phyloP scores from a whole-genome alignment of 1,140 invertebrate genomes.

The Drosophila sulfurigaster region DNA sequence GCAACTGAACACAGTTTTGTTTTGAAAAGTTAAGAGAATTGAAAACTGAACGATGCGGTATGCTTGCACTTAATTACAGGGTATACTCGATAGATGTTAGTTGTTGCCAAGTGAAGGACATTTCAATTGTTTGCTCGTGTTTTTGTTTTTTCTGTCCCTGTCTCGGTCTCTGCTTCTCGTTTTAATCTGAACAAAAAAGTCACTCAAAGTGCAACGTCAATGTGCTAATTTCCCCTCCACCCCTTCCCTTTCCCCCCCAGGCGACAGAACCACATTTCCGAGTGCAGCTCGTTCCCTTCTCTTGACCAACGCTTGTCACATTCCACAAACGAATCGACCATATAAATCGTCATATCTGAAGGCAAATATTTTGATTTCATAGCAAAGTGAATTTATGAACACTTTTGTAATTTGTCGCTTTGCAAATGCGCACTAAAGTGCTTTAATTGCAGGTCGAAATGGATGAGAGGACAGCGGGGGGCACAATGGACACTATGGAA shows the following conservation, averaged over 20 bases:
- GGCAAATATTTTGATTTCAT: slow-evolving; percentile 32
- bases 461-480: background rate
- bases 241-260: background rate
- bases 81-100: background rate
- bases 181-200: background rate
- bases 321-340: slow-evolving; percentile 1
- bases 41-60: background rate
- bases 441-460: slow-evolving; percentile 32
- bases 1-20: too few relatives aligned
- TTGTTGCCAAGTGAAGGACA: slow-evolving; percentile 13
- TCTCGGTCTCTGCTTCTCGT: background rate
- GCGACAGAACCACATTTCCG: too few relatives aligned
- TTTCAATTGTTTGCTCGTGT: slow-evolving; percentile 21
- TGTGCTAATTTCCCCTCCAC: background rate
- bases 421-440: slow-evolving; percentile 49
- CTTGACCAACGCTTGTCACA: background rate
- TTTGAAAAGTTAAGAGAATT: too few relatives aligned
- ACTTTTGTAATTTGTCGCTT: slow-evolving; percentile 38
- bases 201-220: slow-evolving; percentile 10
- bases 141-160: background rate
- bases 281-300: too few relatives aligned
- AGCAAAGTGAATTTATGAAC: slow-evolving; percentile 35
- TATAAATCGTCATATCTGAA: slow-evolving; percentile 7
- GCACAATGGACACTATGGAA: background rate
- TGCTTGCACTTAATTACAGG: background rate